phyloP scores from a whole-genome alignment of 2,113 vertebrate species.

The Myocastor coypus region DNA sequence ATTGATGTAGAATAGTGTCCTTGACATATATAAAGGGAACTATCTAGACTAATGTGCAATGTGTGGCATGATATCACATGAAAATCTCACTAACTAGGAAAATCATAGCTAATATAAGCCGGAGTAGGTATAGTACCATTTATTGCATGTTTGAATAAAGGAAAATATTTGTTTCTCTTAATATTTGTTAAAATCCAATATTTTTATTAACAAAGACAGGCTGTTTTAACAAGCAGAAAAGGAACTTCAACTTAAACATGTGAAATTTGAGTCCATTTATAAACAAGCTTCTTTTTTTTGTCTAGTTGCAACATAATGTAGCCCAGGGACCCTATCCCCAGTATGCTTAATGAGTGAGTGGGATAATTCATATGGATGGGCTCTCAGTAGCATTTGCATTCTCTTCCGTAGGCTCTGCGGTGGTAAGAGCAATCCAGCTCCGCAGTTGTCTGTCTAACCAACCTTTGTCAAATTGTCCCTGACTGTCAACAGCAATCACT shows the following conservation, averaged over 20 bases:
- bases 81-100: background rate
- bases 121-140: background rate
- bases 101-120: background rate
- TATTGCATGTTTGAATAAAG: background rate
- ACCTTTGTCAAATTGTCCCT: constrained; percentile 55
- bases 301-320: background rate
- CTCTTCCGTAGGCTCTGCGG: background rate
- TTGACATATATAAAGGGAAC: constrained; percentile 37
- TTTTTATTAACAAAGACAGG: background rate
- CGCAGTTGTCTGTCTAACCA: background rate
- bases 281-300: background rate
- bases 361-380: rapidly evolving
- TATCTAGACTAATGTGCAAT: background rate
- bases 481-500: constrained; percentile 28
- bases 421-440: background rate
- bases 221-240: background rate
- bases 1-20: constrained; percentile 10
- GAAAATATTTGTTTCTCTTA: background rate
- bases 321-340: rapidly evolving
- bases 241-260: background rate
- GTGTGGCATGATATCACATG: background rate
- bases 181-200: constrained; percentile 25
- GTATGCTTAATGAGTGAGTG: no score
- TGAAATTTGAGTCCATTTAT: background rate
- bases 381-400: background rate